Percentiles rank a stretch among this genome's conserved stretches.
Evolutionary conservation across 2,888 invertebrate species (phyloP).

Genomic region (Gymnocheta viridis): DNA sequence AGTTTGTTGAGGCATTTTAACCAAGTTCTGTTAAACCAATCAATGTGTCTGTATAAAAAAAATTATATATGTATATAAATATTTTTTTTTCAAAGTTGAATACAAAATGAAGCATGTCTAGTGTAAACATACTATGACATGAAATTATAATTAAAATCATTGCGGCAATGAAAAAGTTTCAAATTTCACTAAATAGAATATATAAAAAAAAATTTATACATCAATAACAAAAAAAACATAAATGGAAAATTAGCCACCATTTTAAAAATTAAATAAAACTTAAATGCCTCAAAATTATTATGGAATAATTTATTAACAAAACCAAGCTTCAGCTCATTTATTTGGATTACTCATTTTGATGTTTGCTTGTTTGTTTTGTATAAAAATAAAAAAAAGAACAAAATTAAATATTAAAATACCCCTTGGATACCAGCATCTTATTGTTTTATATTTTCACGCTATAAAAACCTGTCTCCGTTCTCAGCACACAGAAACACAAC

Average conservation of each 20-base stretch:
- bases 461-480: constrained; percentile 48
- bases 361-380: not conserved
- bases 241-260: not conserved
- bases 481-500: not conserved
- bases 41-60: constrained; percentile 32
- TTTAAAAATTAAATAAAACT: constrained; percentile 1
- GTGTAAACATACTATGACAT: constrained; percentile 44
- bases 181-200: constrained; percentile 51
- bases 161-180: constrained; percentile 24
- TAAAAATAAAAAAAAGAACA: not conserved
- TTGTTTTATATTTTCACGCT: not conserved
- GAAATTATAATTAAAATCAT: constrained; percentile 21
- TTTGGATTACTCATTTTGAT: constrained; percentile 64
- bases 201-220: not conserved
- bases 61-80: not conserved
- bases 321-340: not conserved
- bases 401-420: not conserved
- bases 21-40: constrained; percentile 44
- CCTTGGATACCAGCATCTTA: constrained; percentile 41
- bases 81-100: not conserved
- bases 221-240: no score
- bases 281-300: not conserved
- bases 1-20: constrained; percentile 73
- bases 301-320: constrained; percentile 8
- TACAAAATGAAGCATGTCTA: constrained; percentile 62